Conservation (phyloP, 2,888 invertebrate genomes). For the Acrobasis suavella region DNA sequence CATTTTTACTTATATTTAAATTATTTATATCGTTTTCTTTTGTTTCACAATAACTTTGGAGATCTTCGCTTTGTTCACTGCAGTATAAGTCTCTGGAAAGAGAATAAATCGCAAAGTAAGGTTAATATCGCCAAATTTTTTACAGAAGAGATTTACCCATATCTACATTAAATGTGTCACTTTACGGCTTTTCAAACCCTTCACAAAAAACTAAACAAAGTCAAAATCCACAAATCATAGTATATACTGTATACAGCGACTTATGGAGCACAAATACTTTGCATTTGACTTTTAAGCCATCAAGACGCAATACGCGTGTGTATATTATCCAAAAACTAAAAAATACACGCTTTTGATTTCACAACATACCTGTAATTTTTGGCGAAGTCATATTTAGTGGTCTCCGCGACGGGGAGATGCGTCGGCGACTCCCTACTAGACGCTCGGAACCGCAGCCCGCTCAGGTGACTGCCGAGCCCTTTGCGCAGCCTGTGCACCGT, state of each 20-base stretch:
- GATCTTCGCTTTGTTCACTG: slow-evolving; percentile 51
- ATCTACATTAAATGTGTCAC: no score
- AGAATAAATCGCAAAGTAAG: background rate
- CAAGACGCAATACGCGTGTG: no score
- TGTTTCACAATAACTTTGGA: slow-evolving; percentile 45
- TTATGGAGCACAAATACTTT: no score
- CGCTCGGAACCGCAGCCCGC: slow-evolving; percentile 59
- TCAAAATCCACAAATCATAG: no score
- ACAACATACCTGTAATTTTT: slow-evolving; percentile 65
- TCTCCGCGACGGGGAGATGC: slow-evolving; percentile 60
- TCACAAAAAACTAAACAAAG: no score
- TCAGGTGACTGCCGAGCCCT: slow-evolving; percentile 57
- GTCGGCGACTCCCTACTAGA: slow-evolving; percentile 43
- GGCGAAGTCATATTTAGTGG: slow-evolving; percentile 72
- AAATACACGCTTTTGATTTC: no score
- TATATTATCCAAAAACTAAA: slow-evolving; percentile 5
- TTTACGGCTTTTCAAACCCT: no score
- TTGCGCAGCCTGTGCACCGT: slow-evolving; percentile 53
- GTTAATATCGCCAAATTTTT: no score
- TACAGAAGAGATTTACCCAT: no score
- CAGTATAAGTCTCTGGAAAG: slow-evolving; percentile 65
- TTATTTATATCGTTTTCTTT: slow-evolving; percentile 61
- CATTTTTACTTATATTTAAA: slow-evolving; percentile 45
- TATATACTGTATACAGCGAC: no score
- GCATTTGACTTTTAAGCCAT: no score